Base-by-base conservation (phyloP, 2,888 invertebrate genomes). In the Idaea biselata region DNA sequence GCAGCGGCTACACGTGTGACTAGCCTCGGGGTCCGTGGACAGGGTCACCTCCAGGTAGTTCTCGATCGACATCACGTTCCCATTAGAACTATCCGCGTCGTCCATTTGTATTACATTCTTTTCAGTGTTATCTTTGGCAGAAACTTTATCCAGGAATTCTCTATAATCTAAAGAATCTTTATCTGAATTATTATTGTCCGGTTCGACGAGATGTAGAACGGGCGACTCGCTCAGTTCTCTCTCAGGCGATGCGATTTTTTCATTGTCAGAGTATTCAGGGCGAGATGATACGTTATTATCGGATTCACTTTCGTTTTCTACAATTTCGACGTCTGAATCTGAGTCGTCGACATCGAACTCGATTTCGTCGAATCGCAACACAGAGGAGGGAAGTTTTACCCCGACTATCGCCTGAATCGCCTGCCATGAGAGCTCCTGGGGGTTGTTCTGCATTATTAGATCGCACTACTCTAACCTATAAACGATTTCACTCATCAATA, bases 401-500 rank as follows among this genome's bases (percentile, higher is more conserved):
- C 93, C 93, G 78, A 93, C 92, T 74, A 93, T 93, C 88, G 91
- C 86, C 84, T 93, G 92, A 82, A 93, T 93, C 84, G 93, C 93
- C 86, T 93, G 92, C 93, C 93, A 93, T 90, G 93, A 93, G 88
- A 93, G 93, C 91, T 93, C 91, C 88, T 93, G 93, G 90, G 93
- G 93, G 92, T 93, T 92, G 91, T 89, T 92, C 92, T 93, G 93
- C 93, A 93, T 93, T 25, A 91, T 90, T 92, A 91, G 86, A 88
- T 89, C 88, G 92, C 84, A 89, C 92, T 91, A 93, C 83, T 91
- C 84, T 93, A 93, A 93, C 93, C 93, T 93, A 93, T 84, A 93
- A 93, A 93, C 83, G 89, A 89, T 84, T 87, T 80, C 74, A 84
- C 77, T 81, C 79, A 88, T 91, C 91, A 92, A 86, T 83, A 80